Evolutionary conservation across 2,888 invertebrate genomes (phyloP).

Genomic region (Phragmatobia fuliginosa): DNA sequence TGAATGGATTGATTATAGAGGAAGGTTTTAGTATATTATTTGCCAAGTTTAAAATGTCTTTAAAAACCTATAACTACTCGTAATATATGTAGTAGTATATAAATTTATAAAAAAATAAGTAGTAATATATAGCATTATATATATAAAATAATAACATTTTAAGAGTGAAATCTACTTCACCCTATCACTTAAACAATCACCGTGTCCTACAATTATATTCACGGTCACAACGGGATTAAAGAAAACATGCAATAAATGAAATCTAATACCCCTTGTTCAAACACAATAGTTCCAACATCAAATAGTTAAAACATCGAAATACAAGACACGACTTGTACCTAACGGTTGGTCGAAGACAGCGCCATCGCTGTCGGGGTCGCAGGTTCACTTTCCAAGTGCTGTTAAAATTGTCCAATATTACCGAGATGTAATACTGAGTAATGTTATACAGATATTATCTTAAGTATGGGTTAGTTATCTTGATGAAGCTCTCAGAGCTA

Average conservation of each 20-base stretch:
- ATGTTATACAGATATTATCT: constrained; percentile 44
- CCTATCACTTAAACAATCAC: not conserved
- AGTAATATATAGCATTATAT: too few relatives aligned
- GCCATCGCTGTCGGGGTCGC: constrained; percentile 52
- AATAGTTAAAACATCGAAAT: constrained; percentile 11
- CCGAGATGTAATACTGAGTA: constrained; percentile 40
- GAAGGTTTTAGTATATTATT: too few relatives aligned
- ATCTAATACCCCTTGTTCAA: not conserved
- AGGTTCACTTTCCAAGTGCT: constrained; percentile 61
- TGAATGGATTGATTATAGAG: too few relatives aligned
- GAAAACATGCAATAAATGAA: not conserved
- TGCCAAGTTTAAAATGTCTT: too few relatives aligned
- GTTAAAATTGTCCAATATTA: constrained; percentile 43
- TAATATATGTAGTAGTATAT: too few relatives aligned
- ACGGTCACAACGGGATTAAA: not conserved
- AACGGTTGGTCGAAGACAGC: constrained; percentile 42
- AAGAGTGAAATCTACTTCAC: not conserved
- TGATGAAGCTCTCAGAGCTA: not conserved
- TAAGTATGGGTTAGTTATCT: constrained; percentile 24
- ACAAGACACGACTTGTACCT: constrained; percentile 33
- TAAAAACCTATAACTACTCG: too few relatives aligned
- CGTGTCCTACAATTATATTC: not conserved
- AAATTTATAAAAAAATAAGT: too few relatives aligned
- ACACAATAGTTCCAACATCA: not conserved
- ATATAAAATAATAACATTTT: too few relatives aligned